These are phyloP conservation scores for Neuroterus valhalla DNA, from an alignment of 1,140 invertebrate genomes.

Conservation along the genomic window DNA sequence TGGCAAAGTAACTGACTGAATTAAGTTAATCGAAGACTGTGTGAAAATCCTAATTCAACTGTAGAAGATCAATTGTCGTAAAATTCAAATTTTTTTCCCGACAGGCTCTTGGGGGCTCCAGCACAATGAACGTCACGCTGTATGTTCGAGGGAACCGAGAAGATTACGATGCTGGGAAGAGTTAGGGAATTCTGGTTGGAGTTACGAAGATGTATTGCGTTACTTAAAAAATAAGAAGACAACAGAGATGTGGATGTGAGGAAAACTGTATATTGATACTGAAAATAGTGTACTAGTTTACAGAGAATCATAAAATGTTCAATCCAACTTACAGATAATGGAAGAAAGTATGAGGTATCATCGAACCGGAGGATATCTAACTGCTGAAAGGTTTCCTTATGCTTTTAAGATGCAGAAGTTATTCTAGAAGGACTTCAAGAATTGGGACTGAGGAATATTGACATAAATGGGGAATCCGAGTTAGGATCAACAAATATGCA, in stretches of 20 bases:
- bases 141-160: conserved; percentile 81
- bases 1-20: conserved; percentile 33
- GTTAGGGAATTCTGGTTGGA: conserved; percentile 86
- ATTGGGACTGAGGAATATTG: background rate
- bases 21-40: too few relatives aligned
- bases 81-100: conserved; percentile 63
- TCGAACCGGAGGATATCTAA: conserved; percentile 78
- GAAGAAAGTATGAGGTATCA: conserved; percentile 78
- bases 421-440: background rate
- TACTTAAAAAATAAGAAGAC: conserved; percentile 86
- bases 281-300: background rate
- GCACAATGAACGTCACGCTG: conserved; percentile 84
- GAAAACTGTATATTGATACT: background rate
- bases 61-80: conserved; percentile 63
- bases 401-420: conserved; percentile 71
- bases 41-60: too few relatives aligned
- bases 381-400: conserved; percentile 78
- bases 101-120: conserved; percentile 79
- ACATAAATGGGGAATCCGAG: conserved; percentile 74
- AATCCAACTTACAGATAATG: conserved; percentile 58
- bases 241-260: conserved; percentile 54
- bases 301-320: background rate
- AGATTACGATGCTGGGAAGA: conserved; percentile 82
- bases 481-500: conserved; percentile 79
- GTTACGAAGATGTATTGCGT: conserved; percentile 84